Evolutionary conservation across 2,113 vertebrate genomes (phyloP).

Genomic region (Odontophorus gujanensis): DNA sequence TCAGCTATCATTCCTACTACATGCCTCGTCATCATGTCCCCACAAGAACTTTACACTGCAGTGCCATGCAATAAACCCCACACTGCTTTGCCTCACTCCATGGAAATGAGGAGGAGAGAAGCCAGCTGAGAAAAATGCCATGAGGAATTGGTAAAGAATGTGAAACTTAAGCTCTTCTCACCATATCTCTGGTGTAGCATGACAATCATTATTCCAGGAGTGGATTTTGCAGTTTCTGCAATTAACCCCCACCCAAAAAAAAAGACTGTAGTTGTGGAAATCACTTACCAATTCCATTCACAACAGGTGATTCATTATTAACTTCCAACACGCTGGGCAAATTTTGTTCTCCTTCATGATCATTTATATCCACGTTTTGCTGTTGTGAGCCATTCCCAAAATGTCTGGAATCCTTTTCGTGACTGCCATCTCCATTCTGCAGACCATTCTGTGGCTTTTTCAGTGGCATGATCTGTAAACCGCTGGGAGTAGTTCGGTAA

Average conservation of each 20-base stretch:
- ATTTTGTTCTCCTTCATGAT: constrained; percentile 79
- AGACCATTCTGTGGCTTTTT: constrained; percentile 87
- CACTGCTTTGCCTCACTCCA: fast-evolving
- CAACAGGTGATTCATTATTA: constrained; percentile 74
- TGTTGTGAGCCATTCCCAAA: constrained; percentile 86
- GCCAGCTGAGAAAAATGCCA: not conserved
- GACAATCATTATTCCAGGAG: not conserved
- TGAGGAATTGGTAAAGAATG: not conserved
- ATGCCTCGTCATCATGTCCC: not conserved
- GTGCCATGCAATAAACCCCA: not conserved
- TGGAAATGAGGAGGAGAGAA: not conserved
- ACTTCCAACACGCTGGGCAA: constrained; percentile 78
- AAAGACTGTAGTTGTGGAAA: constrained; percentile 21
- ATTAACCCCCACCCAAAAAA: not conserved
- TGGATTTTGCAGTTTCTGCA: not conserved
- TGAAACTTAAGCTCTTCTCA: not conserved
- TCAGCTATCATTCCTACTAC: not conserved
- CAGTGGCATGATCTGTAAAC: constrained; percentile 87
- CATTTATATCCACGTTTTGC: constrained; percentile 78
- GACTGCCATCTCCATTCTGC: constrained; percentile 85
- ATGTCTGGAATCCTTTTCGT: constrained; percentile 79
- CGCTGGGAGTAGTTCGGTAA: constrained; percentile 87
- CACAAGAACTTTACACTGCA: not conserved
- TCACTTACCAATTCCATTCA: constrained; percentile 88
- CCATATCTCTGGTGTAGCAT: not conserved